phyloP scores from a whole-genome alignment of 2,888 invertebrate species.

The Dryobota labecula region DNA sequence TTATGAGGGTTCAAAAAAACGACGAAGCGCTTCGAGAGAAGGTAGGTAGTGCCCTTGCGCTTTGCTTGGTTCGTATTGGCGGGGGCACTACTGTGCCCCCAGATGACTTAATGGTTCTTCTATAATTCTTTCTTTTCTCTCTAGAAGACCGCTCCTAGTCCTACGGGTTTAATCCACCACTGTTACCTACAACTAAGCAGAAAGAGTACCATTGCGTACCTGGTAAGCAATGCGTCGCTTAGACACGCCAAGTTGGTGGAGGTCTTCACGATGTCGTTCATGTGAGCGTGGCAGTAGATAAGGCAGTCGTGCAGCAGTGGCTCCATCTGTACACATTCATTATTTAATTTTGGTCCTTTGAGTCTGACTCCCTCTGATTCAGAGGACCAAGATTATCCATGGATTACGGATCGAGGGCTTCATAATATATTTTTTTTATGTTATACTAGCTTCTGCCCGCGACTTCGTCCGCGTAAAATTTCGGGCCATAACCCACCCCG shows the following conservation, averaged over 20 bases:
- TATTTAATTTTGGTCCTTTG: background rate
- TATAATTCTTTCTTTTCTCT: background rate
- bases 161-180: background rate
- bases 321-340: constrained; percentile 93
- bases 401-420: no score
- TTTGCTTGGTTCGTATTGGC: no score
- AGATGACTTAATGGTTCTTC: no score
- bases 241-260: constrained; percentile 97
- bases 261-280: constrained; percentile 96
- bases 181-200: background rate
- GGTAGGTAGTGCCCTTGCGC: no score
- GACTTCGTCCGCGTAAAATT: no score
- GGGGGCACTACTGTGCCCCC: no score
- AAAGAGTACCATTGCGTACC: constrained; percentile 73
- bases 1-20: no score
- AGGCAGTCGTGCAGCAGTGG: constrained; percentile 96
- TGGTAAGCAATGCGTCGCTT: constrained; percentile 93
- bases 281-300: constrained; percentile 95
- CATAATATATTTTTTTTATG: no score
- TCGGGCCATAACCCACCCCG: no score
- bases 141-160: background rate
- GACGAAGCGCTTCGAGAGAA: no score
- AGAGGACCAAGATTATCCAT: background rate
- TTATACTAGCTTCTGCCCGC: no score
- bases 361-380: background rate